These are phyloP conservation scores for Macrophya annulata DNA, from an alignment of 2,888 invertebrate species.

Conservation along the genomic window DNA sequence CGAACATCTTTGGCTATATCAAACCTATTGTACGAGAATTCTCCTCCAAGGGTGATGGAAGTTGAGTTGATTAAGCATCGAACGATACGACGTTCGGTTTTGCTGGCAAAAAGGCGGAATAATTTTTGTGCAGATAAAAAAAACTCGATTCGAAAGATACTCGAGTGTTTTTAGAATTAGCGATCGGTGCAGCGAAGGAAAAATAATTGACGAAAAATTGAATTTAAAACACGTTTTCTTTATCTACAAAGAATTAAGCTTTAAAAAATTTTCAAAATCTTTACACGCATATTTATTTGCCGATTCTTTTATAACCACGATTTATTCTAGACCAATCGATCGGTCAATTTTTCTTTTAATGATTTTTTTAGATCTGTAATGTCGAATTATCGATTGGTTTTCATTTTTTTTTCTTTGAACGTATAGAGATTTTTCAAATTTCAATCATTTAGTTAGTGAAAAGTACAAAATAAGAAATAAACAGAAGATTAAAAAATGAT, in stretches of 20 bases:
- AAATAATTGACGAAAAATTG: background rate
- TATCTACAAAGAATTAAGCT: too few species aligned
- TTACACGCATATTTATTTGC: too few species aligned
- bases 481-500: background rate
- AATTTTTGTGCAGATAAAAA: background rate
- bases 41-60: background rate
- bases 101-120: background rate
- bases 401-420: background rate
- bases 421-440: too few species aligned
- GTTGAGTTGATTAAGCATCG: conserved; percentile 8
- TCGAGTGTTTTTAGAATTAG: background rate
- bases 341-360: background rate
- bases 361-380: background rate
- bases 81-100: background rate
- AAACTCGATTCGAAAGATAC: background rate
- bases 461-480: background rate
- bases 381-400: background rate
- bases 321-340: background rate
- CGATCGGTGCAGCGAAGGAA: too few species aligned
- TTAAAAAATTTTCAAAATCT: too few species aligned
- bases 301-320: too few species aligned
- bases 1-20: background rate
- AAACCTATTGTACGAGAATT: background rate
- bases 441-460: background rate
- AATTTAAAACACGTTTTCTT: background rate